Percentiles rank a stretch among this genome's conserved stretches.
Conservation (phyloP, 2,797 vertebrate genomes). For the Falco cherrug region DNA sequence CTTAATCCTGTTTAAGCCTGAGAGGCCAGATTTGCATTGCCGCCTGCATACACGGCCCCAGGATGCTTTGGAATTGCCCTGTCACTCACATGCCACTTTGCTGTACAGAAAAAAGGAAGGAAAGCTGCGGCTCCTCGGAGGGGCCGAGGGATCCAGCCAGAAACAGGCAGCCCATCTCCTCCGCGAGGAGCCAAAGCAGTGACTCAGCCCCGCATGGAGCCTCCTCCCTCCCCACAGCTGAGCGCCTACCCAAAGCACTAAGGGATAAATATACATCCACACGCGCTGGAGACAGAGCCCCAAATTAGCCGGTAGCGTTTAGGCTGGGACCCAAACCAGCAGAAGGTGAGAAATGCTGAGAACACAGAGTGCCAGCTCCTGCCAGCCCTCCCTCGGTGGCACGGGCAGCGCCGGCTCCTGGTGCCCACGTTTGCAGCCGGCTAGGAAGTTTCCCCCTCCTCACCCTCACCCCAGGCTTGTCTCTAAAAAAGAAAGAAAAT, state of each 20-base stretch:
- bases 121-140: neutral
- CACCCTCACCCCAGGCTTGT: neutral
- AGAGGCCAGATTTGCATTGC: conserved; percentile 6
- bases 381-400: neutral
- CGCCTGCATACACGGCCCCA: neutral
- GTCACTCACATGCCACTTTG: neutral
- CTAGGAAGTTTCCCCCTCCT: neutral
- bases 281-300: conserved; percentile 17
- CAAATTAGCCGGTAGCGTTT: neutral
- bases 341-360: neutral
- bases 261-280: conserved; percentile 56
- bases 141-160: neutral
- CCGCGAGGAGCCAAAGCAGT: neutral
- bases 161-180: neutral
- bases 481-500: conserved; percentile 46
- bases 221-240: neutral
- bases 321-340: conserved; percentile 10
- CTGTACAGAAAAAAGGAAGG: neutral
- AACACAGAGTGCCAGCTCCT: neutral
- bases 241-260: neutral
- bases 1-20: conserved; percentile 24
- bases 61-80: neutral
- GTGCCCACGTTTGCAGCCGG: accelerated
- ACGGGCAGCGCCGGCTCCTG: neutral
- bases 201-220: conserved; percentile 18